Base-by-base conservation (phyloP, 2,113 vertebrate genomes). In the Takifugu flavidus region DNA sequence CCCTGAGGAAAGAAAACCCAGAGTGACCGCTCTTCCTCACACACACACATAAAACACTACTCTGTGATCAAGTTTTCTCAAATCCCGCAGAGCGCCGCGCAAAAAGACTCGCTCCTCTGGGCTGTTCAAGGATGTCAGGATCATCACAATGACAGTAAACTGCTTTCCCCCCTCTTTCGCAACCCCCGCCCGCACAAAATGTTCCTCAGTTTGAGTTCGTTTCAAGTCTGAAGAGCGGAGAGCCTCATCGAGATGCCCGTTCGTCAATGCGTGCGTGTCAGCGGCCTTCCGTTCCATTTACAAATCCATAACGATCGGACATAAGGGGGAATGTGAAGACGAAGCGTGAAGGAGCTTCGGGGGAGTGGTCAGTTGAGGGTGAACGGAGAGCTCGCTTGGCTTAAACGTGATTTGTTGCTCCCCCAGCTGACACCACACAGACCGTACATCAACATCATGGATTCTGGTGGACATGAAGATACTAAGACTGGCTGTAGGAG, bases 401-500 rank as follows among this genome's bases (percentile, higher is more conserved):
- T 55, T 20, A 63, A 51, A 50, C 11, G 5, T 8, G 45, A 4
- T 25, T 26, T 53, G 20, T 61, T 56, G 31, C 31, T 15, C 27
- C 57, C 8, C 11, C 27, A 43, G 44, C 25, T 12, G 67, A 74
- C 56, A 39, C 63, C 26, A 29, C 27, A 7, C 11, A 15, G 4
- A 27, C 25, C 25, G 50, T 44, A 54, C 64, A 43, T 65, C 52
- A 50, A 59, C 26, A 25, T 57, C 54, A 49, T 49, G 52, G 76
- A 67, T 26, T 15, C 43, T 25, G 39, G 5, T 26, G 2, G 45
- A 67, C 46, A 56, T n/a, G n/a, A 3, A 56, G 53, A 59, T 7
- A 61, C 72, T 95, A 99, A 74, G 97, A 98, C 77, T 98, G 97
- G 88, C 91, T 98, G 85, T 99, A 99, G 75, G 93, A 96, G 90